phyloP scores from a whole-genome alignment of 2,888 invertebrate genomes.

The Itoplectis maculator region DNA sequence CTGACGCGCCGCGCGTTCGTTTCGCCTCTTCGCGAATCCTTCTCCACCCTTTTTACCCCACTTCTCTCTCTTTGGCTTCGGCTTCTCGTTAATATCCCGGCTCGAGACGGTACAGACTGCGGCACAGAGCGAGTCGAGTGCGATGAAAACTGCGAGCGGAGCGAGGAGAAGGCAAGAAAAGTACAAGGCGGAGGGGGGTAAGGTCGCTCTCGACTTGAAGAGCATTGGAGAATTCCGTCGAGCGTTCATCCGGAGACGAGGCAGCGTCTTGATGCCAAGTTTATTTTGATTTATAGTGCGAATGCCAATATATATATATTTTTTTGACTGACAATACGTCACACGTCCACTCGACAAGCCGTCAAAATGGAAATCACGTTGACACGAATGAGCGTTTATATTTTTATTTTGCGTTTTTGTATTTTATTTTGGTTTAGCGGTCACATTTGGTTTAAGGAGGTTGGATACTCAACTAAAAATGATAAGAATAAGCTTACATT shows the following conservation, averaged over 20 bases:
- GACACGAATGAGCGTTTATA: background rate
- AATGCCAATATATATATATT: conserved; percentile 67
- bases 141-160: conserved; percentile 66
- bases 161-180: conserved; percentile 56
- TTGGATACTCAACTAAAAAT: too few species aligned
- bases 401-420: background rate
- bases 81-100: conserved; percentile 76
- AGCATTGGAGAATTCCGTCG: conserved; percentile 76
- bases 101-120: conserved; percentile 59
- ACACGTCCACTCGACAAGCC: background rate
- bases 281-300: conserved; percentile 76
- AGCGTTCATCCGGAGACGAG: conserved; percentile 71
- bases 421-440: too few species aligned
- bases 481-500: too few species aligned
- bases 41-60: conserved; percentile 23
- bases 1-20: conserved; percentile 38
- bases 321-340: background rate
- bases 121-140: conserved; percentile 66
- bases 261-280: too few species aligned
- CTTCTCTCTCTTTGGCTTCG: conserved; percentile 26
- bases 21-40: conserved; percentile 61
- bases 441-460: too few species aligned
- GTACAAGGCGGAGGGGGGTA: conserved; percentile 16
- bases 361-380: background rate
- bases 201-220: conserved; percentile 72